Conservation (phyloP, 2,797 vertebrate genomes). For the Carapus acus region DNA sequence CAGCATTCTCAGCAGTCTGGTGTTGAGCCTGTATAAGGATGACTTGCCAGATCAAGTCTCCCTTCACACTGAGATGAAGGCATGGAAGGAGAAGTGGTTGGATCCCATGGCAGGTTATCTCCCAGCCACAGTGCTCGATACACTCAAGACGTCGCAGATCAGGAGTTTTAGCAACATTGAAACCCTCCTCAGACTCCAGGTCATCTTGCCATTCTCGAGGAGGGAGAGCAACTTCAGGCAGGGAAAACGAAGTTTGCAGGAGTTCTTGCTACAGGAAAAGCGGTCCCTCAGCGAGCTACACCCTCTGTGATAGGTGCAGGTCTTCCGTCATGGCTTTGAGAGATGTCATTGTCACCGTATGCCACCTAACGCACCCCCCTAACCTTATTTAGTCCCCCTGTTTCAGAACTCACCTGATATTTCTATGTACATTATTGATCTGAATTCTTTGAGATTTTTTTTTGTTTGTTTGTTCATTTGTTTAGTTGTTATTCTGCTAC, state of each 20-base stretch:
- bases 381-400: slow-evolving; percentile 42
- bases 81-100: slow-evolving; percentile 76
- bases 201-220: slow-evolving; percentile 74
- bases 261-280: slow-evolving; percentile 65
- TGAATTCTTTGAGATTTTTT: slow-evolving; percentile 59
- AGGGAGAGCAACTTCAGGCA: slow-evolving; percentile 74
- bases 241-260: slow-evolving; percentile 67
- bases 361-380: slow-evolving; percentile 58
- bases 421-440: slow-evolving; percentile 72
- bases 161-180: slow-evolving; percentile 74
- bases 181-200: slow-evolving; percentile 73
- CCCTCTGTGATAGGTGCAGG: slow-evolving; percentile 63
- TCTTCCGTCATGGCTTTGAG: slow-evolving; percentile 44
- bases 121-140: slow-evolving; percentile 70
- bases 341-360: slow-evolving; percentile 54
- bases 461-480: too few species aligned
- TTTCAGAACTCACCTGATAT: slow-evolving; percentile 43
- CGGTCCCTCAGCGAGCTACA: slow-evolving; percentile 66
- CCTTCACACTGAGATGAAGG: slow-evolving; percentile 68
- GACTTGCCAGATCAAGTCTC: slow-evolving; percentile 72
- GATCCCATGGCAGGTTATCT: slow-evolving; percentile 67
- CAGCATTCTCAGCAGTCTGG: slow-evolving; percentile 64
- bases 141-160: slow-evolving; percentile 72
- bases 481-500: slow-evolving; percentile 58
- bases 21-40: slow-evolving; percentile 69